Conservation (phyloP, 2,113 vertebrate genomes). For the Sprattus sprattus region DNA sequence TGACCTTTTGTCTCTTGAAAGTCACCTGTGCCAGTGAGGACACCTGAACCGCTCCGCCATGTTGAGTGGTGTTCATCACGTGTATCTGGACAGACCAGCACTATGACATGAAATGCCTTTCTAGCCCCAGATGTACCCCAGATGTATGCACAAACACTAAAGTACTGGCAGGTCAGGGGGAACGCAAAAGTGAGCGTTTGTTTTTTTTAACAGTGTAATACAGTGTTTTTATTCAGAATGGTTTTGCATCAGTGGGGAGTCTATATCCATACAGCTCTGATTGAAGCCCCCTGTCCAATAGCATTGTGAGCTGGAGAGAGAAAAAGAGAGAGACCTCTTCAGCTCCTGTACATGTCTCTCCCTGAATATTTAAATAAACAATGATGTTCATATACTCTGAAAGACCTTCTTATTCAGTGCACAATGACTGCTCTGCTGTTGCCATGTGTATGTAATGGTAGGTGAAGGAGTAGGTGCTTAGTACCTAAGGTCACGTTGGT, state of each 20-base stretch:
- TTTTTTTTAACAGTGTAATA: neutral
- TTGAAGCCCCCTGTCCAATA: too few species aligned
- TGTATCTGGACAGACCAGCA: neutral
- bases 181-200: neutral
- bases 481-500: neutral
- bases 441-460: neutral
- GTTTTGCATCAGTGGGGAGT: neutral
- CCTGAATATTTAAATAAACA: neutral
- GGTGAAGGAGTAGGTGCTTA: neutral
- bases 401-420: neutral
- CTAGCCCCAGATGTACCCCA: neutral
- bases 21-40: neutral
- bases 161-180: neutral
- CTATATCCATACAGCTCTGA: neutral
- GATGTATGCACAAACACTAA: neutral
- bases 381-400: neutral
- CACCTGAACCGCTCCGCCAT: neutral
- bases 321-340: neutral
- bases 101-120: neutral
- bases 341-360: neutral
- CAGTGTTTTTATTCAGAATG: neutral
- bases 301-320: neutral
- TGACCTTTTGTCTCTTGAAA: neutral
- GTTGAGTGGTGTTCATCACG: too few species aligned
- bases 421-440: neutral